Conservation (phyloP, 1,140 invertebrate species). For the Orchesella cincta region DNA sequence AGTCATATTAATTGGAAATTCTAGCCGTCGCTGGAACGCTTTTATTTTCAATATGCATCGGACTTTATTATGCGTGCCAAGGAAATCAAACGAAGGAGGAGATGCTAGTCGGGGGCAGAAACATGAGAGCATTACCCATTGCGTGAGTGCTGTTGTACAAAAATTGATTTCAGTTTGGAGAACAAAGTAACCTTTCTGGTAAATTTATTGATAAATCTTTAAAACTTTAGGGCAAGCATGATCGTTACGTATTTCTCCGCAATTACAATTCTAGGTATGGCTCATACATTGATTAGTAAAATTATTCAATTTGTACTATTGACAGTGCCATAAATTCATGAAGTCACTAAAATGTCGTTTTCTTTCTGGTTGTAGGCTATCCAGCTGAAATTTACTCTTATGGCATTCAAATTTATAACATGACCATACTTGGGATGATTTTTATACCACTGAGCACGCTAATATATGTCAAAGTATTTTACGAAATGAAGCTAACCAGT, state of each 20-base stretch:
- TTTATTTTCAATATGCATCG: conserved; percentile 55
- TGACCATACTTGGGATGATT: conserved; percentile 27
- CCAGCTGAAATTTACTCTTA: conserved; percentile 47
- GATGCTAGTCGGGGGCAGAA: conserved; percentile 29
- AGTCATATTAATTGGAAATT: too few relatives aligned
- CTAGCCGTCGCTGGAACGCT: conserved; percentile 53
- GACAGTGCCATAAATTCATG: conserved; percentile 4
- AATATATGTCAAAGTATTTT: conserved; percentile 45
- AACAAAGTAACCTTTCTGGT: neutral
- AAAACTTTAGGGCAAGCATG: neutral
- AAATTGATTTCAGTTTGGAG: neutral
- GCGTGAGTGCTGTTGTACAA: neutral
- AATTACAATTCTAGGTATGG: conserved; percentile 43
- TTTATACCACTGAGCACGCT: conserved; percentile 34
- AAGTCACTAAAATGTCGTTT: neutral
- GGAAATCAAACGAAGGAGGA: conserved; percentile 57
- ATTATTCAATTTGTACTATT: neutral
- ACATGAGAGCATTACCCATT: conserved; percentile 23
- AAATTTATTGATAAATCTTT: neutral
- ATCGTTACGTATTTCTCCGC: conserved; percentile 36
- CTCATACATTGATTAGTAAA: conserved; percentile 1
- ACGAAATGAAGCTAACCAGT: conserved; percentile 49
- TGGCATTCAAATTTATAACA: conserved; percentile 46
- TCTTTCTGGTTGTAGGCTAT: conserved; percentile 36
- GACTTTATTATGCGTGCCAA: conserved; percentile 58